Conservation (phyloP, 2,113 vertebrate species). For the Hemibagrus wyckioides region DNA sequence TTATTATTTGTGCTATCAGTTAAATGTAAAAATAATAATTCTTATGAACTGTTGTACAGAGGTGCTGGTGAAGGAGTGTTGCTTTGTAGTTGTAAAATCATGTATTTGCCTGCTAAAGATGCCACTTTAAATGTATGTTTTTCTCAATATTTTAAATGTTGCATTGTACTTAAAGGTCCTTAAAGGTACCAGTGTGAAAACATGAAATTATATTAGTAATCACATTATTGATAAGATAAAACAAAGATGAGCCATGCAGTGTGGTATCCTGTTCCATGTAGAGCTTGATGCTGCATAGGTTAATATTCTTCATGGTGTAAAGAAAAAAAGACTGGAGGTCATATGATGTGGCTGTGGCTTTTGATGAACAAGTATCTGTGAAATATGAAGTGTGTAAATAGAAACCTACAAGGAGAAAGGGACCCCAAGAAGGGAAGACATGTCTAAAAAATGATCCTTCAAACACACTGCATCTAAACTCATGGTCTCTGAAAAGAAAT, state of each 20-base stretch:
- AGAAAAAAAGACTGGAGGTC: neutral
- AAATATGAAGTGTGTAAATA: neutral
- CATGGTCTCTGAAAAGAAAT: no score
- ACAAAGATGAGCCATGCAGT: neutral
- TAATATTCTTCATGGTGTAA: neutral
- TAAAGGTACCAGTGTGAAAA: neutral
- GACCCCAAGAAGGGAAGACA: neutral
- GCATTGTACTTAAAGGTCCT: neutral
- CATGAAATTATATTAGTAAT: neutral
- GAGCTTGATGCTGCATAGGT: neutral
- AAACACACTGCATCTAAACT: no score
- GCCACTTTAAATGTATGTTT: neutral
- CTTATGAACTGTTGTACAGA: neutral
- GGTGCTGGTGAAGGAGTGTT: neutral
- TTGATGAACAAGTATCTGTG: neutral
- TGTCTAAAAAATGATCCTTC: neutral
- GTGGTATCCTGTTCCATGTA: conserved; percentile 22
- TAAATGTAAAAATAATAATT: neutral
- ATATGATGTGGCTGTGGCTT: neutral
- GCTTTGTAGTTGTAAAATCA: neutral
- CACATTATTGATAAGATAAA: neutral
- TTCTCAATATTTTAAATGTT: no score
- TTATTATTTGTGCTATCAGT: neutral
- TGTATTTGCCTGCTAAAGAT: neutral
- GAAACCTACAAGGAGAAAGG: neutral